These are phyloP conservation scores for Microcebus murinus DNA, from an alignment of 2,113 vertebrate species.

Conservation along the genomic window DNA sequence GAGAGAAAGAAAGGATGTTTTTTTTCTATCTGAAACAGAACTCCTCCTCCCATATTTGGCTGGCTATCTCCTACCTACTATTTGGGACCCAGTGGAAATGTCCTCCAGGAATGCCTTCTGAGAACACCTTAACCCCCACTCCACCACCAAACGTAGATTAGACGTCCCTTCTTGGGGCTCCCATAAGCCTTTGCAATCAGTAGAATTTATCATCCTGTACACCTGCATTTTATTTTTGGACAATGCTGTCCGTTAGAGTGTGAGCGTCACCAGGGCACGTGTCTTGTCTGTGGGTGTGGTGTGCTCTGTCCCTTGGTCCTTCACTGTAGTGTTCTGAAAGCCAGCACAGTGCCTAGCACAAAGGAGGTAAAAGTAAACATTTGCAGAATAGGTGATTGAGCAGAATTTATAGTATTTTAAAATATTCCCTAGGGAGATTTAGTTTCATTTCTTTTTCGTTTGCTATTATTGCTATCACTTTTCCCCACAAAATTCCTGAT, in stretches of 20 bases:
- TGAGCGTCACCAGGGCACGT: background rate
- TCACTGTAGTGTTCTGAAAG: background rate
- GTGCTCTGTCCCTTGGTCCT: background rate
- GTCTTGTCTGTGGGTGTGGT: background rate
- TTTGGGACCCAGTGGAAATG: background rate
- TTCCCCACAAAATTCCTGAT: conserved; percentile 10
- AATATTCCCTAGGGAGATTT: background rate
- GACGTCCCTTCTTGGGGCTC: background rate
- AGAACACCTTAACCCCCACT: background rate
- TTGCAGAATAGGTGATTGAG: background rate
- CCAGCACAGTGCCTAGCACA: background rate
- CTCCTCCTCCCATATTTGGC: background rate
- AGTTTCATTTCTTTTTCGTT: conserved; percentile 15
- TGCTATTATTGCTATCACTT: conserved; percentile 14
- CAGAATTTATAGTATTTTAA: background rate
- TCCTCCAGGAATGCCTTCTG: background rate
- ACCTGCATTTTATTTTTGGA: background rate
- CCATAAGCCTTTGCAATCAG: background rate
- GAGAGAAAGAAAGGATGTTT: background rate
- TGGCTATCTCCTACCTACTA: background rate
- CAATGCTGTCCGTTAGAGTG: background rate
- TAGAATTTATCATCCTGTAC: background rate
- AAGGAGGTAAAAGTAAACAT: background rate
- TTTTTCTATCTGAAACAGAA: background rate
- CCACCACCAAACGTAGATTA: background rate